These are phyloP conservation scores for Homarus americanus DNA, from an alignment of 1,140 invertebrate species.

Conservation along the genomic window DNA sequence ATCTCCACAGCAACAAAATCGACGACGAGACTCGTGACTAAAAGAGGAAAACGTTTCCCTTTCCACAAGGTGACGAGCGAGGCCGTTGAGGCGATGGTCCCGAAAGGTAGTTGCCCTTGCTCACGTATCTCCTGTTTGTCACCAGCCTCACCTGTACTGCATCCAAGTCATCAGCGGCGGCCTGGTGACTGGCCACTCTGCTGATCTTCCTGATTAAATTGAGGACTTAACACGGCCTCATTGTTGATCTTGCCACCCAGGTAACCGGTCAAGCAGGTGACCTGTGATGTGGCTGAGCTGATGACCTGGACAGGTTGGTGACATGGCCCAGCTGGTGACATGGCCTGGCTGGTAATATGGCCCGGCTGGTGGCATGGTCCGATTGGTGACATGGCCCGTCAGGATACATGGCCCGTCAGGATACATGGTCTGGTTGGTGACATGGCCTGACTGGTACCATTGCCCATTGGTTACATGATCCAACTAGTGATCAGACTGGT, in stretches of 20 bases:
- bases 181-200: background rate
- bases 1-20: conserved; percentile 30
- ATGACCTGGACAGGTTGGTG: background rate
- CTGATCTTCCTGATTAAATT: background rate
- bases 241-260: background rate
- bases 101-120: conserved; percentile 22
- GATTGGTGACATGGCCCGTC: background rate
- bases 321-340: background rate
- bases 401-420: background rate
- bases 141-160: background rate
- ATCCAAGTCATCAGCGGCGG: background rate
- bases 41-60: conserved; percentile 44
- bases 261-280: background rate
- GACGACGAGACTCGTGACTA: conserved; percentile 1
- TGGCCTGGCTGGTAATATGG: background rate
- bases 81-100: background rate
- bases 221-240: background rate
- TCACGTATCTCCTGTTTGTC: background rate
- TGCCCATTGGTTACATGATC: background rate
- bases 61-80: conserved; percentile 19
- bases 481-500: background rate
- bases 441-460: background rate
- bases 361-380: background rate
- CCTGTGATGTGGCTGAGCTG: too few relatives aligned
- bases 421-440: background rate